Conservation (phyloP, 2,113 vertebrate genomes). For the Acanthisitta chloris region DNA sequence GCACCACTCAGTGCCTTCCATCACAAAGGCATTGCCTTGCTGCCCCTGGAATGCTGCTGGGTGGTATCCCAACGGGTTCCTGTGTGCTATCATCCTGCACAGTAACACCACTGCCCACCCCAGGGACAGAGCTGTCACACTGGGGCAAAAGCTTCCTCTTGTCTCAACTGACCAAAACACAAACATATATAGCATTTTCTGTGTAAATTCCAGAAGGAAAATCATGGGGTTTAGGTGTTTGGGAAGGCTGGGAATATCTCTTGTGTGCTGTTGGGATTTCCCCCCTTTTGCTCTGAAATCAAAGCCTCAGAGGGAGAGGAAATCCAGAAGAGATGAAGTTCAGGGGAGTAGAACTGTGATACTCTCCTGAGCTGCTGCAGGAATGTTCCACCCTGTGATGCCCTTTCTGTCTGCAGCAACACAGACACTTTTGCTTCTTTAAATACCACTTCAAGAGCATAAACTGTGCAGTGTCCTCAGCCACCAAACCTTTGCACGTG, state of each 20-base stretch:
- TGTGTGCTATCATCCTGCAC: not conserved
- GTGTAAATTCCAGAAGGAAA: not conserved
- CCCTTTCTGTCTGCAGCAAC: not conserved
- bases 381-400: not conserved
- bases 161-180: not conserved
- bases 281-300: not conserved
- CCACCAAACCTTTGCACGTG: not conserved
- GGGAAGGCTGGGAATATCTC: not conserved
- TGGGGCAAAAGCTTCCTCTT: not conserved
- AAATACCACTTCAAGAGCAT: not conserved
- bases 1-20: not conserved
- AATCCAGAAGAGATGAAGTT: not conserved
- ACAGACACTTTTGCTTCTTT: not conserved
- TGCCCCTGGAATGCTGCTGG: not conserved
- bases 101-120: not conserved
- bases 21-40: not conserved
- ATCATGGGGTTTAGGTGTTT: not conserved
- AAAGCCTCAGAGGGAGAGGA: not conserved
- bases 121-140: not conserved
- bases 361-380: not conserved
- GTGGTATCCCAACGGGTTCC: not conserved
- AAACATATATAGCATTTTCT: fast-evolving
- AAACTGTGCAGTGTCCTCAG: not conserved
- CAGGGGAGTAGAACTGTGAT: not conserved
- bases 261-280: too few relatives aligned